These are phyloP conservation scores for Xenopus laevis DNA, from an alignment of 2,113 vertebrate genomes.

Conservation along the genomic window DNA sequence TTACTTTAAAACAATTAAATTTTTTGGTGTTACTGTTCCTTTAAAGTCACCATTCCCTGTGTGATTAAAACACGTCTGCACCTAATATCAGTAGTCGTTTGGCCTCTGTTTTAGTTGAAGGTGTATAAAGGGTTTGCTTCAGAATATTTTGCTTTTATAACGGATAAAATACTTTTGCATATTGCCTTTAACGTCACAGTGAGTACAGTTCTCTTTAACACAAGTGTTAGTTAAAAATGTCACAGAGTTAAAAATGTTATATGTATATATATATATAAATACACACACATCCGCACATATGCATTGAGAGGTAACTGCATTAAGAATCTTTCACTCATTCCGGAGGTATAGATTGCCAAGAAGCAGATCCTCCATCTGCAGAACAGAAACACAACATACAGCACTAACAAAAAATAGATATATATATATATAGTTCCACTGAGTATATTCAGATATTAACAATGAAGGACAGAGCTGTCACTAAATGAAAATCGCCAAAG, in stretches of 20 bases:
- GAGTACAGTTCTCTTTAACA: conserved; percentile 37
- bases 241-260: neutral
- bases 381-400: conserved; percentile 5
- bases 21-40: no score
- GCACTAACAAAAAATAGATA: neutral
- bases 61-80: no score
- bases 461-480: conserved; percentile 51
- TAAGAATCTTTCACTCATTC: conserved; percentile 19
- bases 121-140: no score
- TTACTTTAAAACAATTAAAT: no score
- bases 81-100: no score
- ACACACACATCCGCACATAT: conserved; percentile 1
- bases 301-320: neutral
- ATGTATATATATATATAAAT: no score
- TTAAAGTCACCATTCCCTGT: no score
- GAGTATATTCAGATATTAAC: conserved; percentile 54
- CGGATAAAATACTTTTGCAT: neutral
- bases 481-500: conserved; percentile 40
- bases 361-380: conserved; percentile 14
- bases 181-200: conserved; percentile 33
- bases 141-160: no score
- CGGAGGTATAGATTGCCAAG: conserved; percentile 9
- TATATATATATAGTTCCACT: conserved; percentile 48
- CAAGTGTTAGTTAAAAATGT: conserved; percentile 39
- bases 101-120: no score